Evolutionary conservation across 2,888 invertebrate species (phyloP).

Genomic region (Lapara coniferarum): DNA sequence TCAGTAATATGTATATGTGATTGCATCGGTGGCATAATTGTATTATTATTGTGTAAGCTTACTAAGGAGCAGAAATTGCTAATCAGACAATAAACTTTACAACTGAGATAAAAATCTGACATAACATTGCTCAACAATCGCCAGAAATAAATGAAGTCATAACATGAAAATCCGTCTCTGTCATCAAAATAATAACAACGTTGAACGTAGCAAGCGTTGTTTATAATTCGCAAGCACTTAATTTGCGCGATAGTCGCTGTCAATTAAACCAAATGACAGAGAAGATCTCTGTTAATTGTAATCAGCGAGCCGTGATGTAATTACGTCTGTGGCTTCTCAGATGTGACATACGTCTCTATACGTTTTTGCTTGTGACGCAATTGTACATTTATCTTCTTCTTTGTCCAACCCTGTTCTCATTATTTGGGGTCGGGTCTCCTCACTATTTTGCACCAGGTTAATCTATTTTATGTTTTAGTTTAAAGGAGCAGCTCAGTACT

Average conservation of each 20-base stretch:
- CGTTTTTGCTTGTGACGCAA: conserved; percentile 19
- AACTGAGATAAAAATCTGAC: no score
- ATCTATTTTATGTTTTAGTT: conserved; percentile 18
- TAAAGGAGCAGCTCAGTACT: background rate
- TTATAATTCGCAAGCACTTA: conserved; percentile 40
- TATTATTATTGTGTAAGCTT: no score
- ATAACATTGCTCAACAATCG: background rate
- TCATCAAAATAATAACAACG: background rate
- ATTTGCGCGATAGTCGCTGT: conserved; percentile 44
- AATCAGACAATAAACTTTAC: no score
- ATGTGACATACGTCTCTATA: conserved; percentile 25
- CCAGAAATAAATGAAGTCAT: background rate
- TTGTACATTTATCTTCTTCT: no score
- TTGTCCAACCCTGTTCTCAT: no score
- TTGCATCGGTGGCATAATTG: no score
- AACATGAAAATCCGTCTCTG: background rate
- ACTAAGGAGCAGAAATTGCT: no score
- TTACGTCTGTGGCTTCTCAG: conserved; percentile 20
- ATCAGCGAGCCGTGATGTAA: conserved; percentile 31
- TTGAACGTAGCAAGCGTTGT: conserved; percentile 26
- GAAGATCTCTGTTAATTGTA: conserved; percentile 44
- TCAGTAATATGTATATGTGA: no score
- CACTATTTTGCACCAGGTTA: no score
- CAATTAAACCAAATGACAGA: conserved; percentile 59
- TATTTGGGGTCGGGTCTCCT: no score